phyloP scores from a whole-genome alignment of 2,888 invertebrate species.

The Amphimallon solstitiale region DNA sequence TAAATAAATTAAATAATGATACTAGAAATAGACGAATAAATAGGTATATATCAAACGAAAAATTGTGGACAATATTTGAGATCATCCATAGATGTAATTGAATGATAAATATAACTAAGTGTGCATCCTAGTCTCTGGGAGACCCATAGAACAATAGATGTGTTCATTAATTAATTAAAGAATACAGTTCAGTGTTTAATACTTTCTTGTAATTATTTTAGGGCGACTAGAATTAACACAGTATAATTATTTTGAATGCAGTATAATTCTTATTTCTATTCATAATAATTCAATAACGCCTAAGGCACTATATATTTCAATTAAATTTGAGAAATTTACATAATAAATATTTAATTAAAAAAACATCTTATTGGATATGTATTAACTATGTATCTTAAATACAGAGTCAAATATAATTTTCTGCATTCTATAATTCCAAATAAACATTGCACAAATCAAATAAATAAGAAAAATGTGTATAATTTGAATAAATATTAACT shows the following conservation, averaged over 20 bases:
- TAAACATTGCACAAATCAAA: no score
- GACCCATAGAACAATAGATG: no score
- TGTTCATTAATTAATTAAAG: no score
- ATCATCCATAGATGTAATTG: background rate
- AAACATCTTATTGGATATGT: background rate
- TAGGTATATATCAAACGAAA: background rate
- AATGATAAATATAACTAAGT: background rate
- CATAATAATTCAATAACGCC: background rate
- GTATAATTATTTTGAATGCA: background rate
- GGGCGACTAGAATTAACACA: no score
- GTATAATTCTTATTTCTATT: background rate
- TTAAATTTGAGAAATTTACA: background rate
- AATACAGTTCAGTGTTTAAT: no score
- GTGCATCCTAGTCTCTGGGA: no score
- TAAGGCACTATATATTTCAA: conserved; percentile 4
- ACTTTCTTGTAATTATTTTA: no score
- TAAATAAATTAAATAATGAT: conserved; percentile 28
- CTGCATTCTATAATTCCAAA: no score
- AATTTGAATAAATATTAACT: no score
- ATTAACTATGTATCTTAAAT: no score
- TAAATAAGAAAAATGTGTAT: no score
- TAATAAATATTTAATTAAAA: background rate
- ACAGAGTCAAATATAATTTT: no score
- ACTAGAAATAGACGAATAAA: conserved; percentile 1
- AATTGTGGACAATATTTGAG: background rate